Percentiles rank a stretch among this genome's conserved stretches.
These are phyloP conservation scores for Sialis fuliginosa DNA, from an alignment of 2,888 invertebrate species.

Conservation along the genomic window DNA sequence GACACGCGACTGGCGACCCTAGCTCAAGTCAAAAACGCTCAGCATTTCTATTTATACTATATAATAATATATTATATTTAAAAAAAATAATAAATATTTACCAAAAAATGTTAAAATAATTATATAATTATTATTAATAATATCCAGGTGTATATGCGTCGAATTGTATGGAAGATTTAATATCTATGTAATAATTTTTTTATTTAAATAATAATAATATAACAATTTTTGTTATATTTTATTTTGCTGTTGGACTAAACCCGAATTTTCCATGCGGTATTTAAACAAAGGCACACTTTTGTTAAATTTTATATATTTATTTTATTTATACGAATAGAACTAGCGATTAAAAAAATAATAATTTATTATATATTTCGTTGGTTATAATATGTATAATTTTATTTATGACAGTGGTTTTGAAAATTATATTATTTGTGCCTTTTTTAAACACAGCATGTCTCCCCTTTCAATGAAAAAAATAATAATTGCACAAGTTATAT, in stretches of 20 bases:
- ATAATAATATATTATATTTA: slow-evolving; percentile 5
- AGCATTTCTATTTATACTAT: slow-evolving; percentile 23
- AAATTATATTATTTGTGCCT: no score
- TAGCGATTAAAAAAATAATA: slow-evolving; percentile 4
- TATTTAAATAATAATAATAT: neutral
- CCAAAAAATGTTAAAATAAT: neutral
- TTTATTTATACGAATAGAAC: slow-evolving; percentile 6
- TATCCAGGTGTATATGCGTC: neutral
- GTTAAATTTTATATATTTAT: slow-evolving; percentile 4
- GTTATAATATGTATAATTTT: no score
- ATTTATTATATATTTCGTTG: no score
- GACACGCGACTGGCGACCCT: slow-evolving; percentile 24
- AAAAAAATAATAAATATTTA: neutral
- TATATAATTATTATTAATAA: neutral
- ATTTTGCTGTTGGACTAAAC: neutral
- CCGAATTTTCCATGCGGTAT: no score
- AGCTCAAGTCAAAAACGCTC: slow-evolving; percentile 21
- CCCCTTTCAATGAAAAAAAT: no score
- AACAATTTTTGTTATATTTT: no score
- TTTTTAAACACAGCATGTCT: no score
- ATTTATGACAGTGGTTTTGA: no score
- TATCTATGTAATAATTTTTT: neutral
- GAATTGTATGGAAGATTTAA: neutral
- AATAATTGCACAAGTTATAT: no score
- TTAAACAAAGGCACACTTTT: no score